Percentiles rank a stretch among this genome's conserved stretches.
Conservation (phyloP, 2,888 invertebrate genomes). For the Orthosia incerta region DNA sequence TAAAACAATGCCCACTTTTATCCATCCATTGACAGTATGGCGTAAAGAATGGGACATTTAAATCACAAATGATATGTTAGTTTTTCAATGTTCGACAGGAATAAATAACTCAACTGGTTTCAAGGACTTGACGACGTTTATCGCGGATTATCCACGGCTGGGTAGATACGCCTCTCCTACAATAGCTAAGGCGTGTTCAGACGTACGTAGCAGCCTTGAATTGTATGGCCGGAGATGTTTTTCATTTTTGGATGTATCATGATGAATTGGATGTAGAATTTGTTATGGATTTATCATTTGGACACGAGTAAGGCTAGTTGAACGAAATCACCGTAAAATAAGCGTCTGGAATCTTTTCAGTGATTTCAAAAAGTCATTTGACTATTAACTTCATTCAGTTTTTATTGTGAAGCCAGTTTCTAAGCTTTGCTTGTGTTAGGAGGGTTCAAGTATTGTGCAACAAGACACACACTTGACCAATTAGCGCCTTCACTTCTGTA, state of each 20-base stretch:
- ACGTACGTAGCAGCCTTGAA: slow-evolving; percentile 55
- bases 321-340: slow-evolving; percentile 27
- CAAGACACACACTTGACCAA: not conserved
- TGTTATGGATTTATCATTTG: slow-evolving; percentile 15
- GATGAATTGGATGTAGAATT: slow-evolving; percentile 33
- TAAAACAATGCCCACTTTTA: slow-evolving; percentile 48
- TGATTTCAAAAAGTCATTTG: not conserved
- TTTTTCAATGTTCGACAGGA: slow-evolving; percentile 62
- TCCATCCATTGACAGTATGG: slow-evolving; percentile 23
- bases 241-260: slow-evolving; percentile 22
- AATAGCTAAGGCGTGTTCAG: slow-evolving; percentile 63
- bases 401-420: slow-evolving; percentile 11
- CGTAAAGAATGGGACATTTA: slow-evolving; percentile 54
- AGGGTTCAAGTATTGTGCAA: not conserved
- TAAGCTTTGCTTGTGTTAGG: not conserved
- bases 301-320: slow-evolving; percentile 9
- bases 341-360: slow-evolving; percentile 14
- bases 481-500: not conserved
- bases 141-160: slow-evolving; percentile 81
- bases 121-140: slow-evolving; percentile 80
- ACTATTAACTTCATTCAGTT: not conserved
- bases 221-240: slow-evolving; percentile 37
- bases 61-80: slow-evolving; percentile 65
- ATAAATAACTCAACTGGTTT: slow-evolving; percentile 67
- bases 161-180: slow-evolving; percentile 73